Evolutionary conservation across 2,888 invertebrate genomes (phyloP).

Genomic region (Liodrosophila aerea): DNA sequence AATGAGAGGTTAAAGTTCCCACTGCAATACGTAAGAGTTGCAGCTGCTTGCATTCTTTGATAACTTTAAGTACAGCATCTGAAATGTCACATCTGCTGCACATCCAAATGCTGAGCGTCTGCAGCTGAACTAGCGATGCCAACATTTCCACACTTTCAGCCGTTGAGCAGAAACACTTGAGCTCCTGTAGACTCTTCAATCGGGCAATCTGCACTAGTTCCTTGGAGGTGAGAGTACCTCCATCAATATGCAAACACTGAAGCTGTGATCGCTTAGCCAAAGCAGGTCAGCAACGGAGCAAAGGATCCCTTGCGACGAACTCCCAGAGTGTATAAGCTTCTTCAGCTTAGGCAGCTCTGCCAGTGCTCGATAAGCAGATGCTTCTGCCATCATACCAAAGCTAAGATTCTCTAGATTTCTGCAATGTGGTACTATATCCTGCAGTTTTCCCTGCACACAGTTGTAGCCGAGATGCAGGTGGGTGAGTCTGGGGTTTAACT

Average conservation of each 20-base stretch:
- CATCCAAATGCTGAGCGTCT: constrained; percentile 59
- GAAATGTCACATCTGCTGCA: constrained; percentile 47
- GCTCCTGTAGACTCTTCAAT: constrained; percentile 26
- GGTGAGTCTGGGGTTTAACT: constrained; percentile 36
- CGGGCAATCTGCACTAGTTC: constrained; percentile 47
- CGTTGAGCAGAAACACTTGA: constrained; percentile 58
- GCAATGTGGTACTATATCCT: constrained; percentile 49
- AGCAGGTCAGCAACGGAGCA: constrained; percentile 37
- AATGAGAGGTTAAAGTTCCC: constrained; percentile 22
- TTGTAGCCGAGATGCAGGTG: constrained; percentile 40
- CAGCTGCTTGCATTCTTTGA: constrained; percentile 38
- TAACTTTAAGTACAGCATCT: constrained; percentile 32
- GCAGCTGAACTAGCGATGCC: constrained; percentile 31
- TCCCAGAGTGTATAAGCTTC: constrained; percentile 46
- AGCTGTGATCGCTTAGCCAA: constrained; percentile 38
- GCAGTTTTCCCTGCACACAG: constrained; percentile 24
- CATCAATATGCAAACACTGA: constrained; percentile 48
- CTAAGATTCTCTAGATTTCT: constrained; percentile 39
- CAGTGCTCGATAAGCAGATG: constrained; percentile 32
- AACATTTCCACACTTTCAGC: constrained; percentile 43
- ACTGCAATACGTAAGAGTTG: constrained; percentile 41
- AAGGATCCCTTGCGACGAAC: constrained; percentile 50
- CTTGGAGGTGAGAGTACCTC: constrained; percentile 45
- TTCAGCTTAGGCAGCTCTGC: constrained; percentile 44
- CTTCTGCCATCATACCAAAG: constrained; percentile 52